Percentiles rank a stretch among this genome's conserved stretches.
These are phyloP conservation scores for Clarias laeviceps DNA, from an alignment of 2,797 vertebrate species.

Conservation along the genomic window DNA sequence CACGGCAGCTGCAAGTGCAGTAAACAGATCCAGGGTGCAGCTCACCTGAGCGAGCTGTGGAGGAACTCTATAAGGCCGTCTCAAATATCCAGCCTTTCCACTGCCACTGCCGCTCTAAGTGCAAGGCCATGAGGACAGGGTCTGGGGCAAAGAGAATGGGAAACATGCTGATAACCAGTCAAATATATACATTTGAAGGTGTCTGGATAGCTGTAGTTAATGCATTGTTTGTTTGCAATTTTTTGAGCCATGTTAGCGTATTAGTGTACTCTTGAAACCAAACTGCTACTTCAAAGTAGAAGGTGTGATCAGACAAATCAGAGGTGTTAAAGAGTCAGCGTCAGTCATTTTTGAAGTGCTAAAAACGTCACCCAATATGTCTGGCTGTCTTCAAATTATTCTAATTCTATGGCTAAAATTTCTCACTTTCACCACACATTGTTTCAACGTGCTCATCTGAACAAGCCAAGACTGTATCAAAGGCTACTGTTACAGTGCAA, in stretches of 20 bases:
- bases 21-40: conserved; percentile 72
- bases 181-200: neutral
- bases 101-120: conserved; percentile 42
- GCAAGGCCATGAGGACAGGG: conserved; percentile 49
- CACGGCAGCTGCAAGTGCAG: conserved; percentile 70
- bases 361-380: neutral
- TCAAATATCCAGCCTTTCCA: conserved; percentile 69
- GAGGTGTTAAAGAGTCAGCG: neutral
- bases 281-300: neutral
- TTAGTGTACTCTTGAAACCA: neutral
- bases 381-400: conserved; percentile 4
- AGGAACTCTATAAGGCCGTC: conserved; percentile 66
- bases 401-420: neutral
- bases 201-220: neutral
- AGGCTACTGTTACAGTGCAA: neutral
- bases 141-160: conserved; percentile 37
- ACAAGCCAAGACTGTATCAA: neutral
- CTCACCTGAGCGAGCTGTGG: conserved; percentile 72
- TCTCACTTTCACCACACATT: neutral
- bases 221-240: neutral
- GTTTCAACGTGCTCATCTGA: neutral
- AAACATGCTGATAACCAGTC: conserved; percentile 36
- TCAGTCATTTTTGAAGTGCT: neutral
- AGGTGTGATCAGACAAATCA: neutral
- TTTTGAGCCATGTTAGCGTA: too few species aligned